phyloP scores from a whole-genome alignment of 2,797 vertebrate species.

The Tauraco hartlaubi region DNA sequence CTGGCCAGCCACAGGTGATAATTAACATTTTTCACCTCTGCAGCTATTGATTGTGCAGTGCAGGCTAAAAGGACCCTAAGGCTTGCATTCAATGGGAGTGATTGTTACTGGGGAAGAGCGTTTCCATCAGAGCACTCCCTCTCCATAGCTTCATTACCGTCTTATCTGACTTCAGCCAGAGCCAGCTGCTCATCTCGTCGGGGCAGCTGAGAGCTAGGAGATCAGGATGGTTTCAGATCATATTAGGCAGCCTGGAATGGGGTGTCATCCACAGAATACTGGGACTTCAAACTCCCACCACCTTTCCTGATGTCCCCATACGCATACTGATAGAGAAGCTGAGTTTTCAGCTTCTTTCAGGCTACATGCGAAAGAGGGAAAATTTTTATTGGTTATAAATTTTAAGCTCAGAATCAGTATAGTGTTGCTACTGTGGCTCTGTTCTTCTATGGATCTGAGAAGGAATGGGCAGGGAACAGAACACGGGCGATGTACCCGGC shows the following conservation, averaged over 20 bases:
- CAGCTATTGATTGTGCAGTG: not conserved
- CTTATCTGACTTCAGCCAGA: not conserved
- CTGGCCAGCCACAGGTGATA: not conserved
- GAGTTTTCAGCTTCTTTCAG: not conserved
- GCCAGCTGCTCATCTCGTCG: not conserved
- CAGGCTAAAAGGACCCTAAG: not conserved
- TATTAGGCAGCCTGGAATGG: not conserved
- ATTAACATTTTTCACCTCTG: slow-evolving; percentile 4
- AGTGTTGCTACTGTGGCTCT: not conserved
- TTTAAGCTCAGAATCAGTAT: not conserved
- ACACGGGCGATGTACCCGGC: not conserved
- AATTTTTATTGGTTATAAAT: not conserved
- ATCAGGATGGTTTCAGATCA: not conserved
- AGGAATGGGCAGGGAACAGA: not conserved
- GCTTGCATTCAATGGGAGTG: not conserved
- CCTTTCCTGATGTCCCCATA: not conserved
- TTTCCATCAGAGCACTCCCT: not conserved
- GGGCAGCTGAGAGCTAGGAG: not conserved
- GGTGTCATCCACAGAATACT: not conserved
- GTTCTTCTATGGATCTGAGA: not conserved
- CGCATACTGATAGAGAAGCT: not conserved
- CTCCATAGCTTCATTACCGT: not conserved
- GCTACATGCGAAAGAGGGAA: not conserved
- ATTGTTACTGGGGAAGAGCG: not conserved
- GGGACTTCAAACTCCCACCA: not conserved